Percentiles rank a stretch among this genome's conserved stretches.
Evolutionary conservation across 2,113 vertebrate genomes (phyloP).

Genomic region (Perccottus glenii): DNA sequence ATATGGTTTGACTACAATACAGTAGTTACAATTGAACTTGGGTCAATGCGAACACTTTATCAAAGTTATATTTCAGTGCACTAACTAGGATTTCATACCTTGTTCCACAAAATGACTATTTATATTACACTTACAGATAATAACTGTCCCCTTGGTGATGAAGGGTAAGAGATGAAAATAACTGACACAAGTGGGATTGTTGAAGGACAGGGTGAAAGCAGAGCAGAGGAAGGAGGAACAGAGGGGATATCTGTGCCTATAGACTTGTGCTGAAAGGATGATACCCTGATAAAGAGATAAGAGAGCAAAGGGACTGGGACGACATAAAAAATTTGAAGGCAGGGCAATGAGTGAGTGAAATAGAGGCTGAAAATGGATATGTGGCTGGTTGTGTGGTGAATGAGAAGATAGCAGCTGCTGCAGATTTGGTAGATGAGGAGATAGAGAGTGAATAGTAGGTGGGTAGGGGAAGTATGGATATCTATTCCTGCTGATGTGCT

Average conservation of each 20-base stretch:
- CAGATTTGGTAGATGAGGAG: constrained; percentile 56
- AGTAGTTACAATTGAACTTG: too few species aligned
- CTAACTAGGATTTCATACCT: too few species aligned
- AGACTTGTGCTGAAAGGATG: constrained; percentile 57
- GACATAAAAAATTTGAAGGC: constrained; percentile 55
- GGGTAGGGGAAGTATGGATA: constrained; percentile 48
- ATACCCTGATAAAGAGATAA: constrained; percentile 73
- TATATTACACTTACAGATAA: constrained; percentile 8
- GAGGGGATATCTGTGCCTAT: constrained; percentile 59
- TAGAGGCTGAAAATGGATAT: constrained; percentile 64
- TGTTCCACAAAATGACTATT: constrained; percentile 14
- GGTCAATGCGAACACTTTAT: too few species aligned
- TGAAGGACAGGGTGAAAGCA: constrained; percentile 62
- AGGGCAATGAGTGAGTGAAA: constrained; percentile 39
- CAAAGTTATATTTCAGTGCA: too few species aligned
- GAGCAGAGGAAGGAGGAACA: constrained; percentile 60
- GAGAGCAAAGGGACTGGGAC: constrained; percentile 50
- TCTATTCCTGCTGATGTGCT: constrained; percentile 52
- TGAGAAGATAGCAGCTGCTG: constrained; percentile 45
- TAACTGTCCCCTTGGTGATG: constrained; percentile 19
- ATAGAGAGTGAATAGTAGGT: constrained; percentile 47
- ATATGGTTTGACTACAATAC: too few species aligned
- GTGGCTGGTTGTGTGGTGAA: constrained; percentile 16
- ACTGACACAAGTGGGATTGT: constrained; percentile 55
- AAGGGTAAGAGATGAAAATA: constrained; percentile 46